Evolutionary conservation across 2,113 vertebrate species (phyloP).

Genomic region (western clawed frog (Xenopus tropicalis)): UCB_Xtro_10.0 CM004451.2:62529501-62530000

Average conservation of each 20-base stretch:
- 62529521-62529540: slow-evolving; percentile 96
- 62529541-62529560: slow-evolving; percentile 88
- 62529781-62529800: slow-evolving; percentile 72
- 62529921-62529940: slow-evolving; percentile 49
- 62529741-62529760: slow-evolving; percentile 63
- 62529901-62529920: slow-evolving; percentile 48
- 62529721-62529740: slow-evolving; percentile 82
- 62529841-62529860: slow-evolving; percentile 91
- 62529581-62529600: slow-evolving; percentile 88
- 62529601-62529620: slow-evolving; percentile 81
- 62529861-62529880: slow-evolving; percentile 92
- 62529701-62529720: slow-evolving; percentile 92
- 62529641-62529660: slow-evolving; percentile 96
- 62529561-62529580: slow-evolving; percentile 70
- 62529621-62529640: slow-evolving; percentile 88
- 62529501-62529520: slow-evolving; percentile 93
- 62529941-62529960: slow-evolving; percentile 65
- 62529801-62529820: slow-evolving; percentile 84
- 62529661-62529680: slow-evolving; percentile 97
- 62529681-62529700: slow-evolving; percentile 81
- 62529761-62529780: slow-evolving; percentile 76
- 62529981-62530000: slow-evolving; percentile 64
- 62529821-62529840: slow-evolving; percentile 89
- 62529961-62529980: slow-evolving; percentile 58
- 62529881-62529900: slow-evolving; percentile 83